phyloP scores from a whole-genome alignment of 2,888 invertebrate genomes.

The Trissoscelio sp. region DNA sequence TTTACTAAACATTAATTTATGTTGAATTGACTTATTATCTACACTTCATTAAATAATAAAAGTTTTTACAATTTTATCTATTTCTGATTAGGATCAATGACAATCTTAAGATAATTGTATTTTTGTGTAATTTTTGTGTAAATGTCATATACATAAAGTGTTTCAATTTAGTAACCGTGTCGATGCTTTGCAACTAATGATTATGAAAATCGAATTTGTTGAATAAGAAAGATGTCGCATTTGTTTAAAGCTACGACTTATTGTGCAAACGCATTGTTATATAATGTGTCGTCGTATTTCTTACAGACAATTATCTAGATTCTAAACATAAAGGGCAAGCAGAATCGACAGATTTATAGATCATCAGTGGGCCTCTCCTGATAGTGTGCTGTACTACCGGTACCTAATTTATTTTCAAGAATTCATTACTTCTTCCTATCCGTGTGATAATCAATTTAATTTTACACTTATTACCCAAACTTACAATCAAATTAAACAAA shows the following conservation, averaged over 20 bases:
- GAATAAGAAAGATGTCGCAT: conserved; percentile 28
- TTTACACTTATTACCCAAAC: conserved; percentile 28
- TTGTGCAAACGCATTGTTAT: conserved; percentile 37
- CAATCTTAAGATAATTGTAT: too few relatives aligned
- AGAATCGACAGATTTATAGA: conserved; percentile 83
- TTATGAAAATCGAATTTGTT: background rate
- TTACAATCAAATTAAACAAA: background rate
- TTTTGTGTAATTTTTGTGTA: too few relatives aligned
- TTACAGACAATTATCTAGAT: conserved; percentile 82
- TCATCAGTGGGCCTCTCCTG: conserved; percentile 80
- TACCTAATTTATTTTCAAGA: conserved; percentile 81
- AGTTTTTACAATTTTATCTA: too few relatives aligned
- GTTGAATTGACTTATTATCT: too few relatives aligned
- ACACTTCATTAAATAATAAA: too few relatives aligned
- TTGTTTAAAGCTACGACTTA: conserved; percentile 34
- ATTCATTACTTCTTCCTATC: conserved; percentile 73
- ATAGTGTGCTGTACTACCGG: conserved; percentile 81
- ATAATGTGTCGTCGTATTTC: conserved; percentile 77
- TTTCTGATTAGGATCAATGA: too few relatives aligned
- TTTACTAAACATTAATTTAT: too few relatives aligned
- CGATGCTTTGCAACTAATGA: conserved; percentile 31
- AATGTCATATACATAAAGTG: background rate
- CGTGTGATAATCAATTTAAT: conserved; percentile 78
- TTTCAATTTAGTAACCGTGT: conserved; percentile 15
- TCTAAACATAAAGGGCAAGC: conserved; percentile 83